Evolutionary conservation across 2,113 vertebrate species (phyloP), one percentile per base, ranked within the genome.

Genomic region (Canis aureus): DNA sequence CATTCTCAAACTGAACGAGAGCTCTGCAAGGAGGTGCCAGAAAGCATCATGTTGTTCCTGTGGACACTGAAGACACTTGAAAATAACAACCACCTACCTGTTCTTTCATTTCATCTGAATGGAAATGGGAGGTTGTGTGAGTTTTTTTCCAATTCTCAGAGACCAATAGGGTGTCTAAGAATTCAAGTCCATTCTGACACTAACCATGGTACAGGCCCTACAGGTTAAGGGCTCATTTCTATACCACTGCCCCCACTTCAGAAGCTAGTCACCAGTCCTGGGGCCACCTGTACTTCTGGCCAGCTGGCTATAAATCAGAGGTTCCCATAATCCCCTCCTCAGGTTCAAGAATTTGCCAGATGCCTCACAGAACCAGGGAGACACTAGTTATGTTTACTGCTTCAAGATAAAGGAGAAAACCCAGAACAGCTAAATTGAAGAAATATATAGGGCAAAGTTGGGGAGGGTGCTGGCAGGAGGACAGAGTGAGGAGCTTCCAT

Each of bases 31-130:
- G 57, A 89, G 73, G 49, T 27, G 15, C 20, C 19, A 20, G 49
- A 20, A 20, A 62, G 43, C 3, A 9, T 19, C 11, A n/a, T 25
- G 0, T 3, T 11, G 55, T 51, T 17, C 0, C 55, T 20, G 0
- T 0, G 3, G 25, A 73, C 25, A 57, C 38, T 13, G 17, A 83
- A 67, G 74, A 43, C 8, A 35, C 20, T 11, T 19, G 86, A 16
- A 73, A 38, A 67, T 1, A 35, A 53, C 1, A 19, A 25, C 20
- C 32, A 32, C 62, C 15, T 3, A 2, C 74, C 3, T 35, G 57
- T 80, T n/a, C 76, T n/a, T 88, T 59, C 59, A 12, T 27, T 74
- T 80, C 82, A 22, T 53, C 53, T 8, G 59, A 71, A 23, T 15
- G 43, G 64, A 76, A 85, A 32, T 9, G 62, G 2, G 35, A 83